Evolutionary conservation across 2,797 vertebrate species (phyloP), one percentile per base, ranked within the genome.

Genomic region (Nannoperca australis): DNA sequence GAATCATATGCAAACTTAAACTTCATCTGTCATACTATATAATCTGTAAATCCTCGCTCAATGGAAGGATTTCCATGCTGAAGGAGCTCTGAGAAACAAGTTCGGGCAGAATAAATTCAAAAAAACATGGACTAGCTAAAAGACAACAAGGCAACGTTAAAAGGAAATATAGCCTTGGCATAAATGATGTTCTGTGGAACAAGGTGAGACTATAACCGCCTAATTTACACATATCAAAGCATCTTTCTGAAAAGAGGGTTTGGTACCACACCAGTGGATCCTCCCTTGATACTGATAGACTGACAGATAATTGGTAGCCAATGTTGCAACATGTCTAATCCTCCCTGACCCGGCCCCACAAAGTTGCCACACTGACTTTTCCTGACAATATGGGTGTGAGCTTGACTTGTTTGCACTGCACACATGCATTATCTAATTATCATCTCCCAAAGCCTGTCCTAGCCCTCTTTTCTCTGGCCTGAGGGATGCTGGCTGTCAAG

Each of bases 281-380:
- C 80, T 86, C 78, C 77, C 64, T 59, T 62, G 36, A 54, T 27
- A 22, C 7, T 47, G 49, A 70, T 61, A 50, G 61, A 65, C 36
- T 62, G 34, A 27, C 38, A 73, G 66, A 77, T 76, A 69, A 78
- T 58, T 60, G 47, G 15, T n/a, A 63, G 49, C 42, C 59, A 42
- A 5, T 80, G 84, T 83, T 71, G 17, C 42, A 76, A 86, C 86
- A 83, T 55, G 70, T 68, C 80, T 83, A 70, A 87, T 79, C 82
- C 65, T 72, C 56, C 0, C 24, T 47, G 38, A 70, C 69, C 64
- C 27, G 22, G 44, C 54, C 45, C 17, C 64, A 38, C 61, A 66
- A 44, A 49, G 32, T 54, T 24, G 32, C 64, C 70, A 79, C 75
- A 81, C 49, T 72, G 62, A 71, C 47, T 84, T 69, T 82, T 65